Evolutionary conservation across 2,888 invertebrate genomes (phyloP).

Genomic region (Acleris emargana): DNA sequence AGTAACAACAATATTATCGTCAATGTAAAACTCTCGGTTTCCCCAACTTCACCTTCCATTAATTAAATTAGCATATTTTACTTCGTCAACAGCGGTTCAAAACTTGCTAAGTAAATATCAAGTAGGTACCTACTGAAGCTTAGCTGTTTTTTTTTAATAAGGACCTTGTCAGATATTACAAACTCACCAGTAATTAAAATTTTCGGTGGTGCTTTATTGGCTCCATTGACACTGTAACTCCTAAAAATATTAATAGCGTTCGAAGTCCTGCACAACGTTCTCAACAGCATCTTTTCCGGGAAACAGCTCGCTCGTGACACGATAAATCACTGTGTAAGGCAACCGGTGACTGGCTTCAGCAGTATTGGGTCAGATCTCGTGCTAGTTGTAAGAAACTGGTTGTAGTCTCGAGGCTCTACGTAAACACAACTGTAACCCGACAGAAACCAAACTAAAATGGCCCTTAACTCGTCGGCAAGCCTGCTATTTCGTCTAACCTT

Average conservation of each 20-base stretch:
- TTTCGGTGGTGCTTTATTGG: slow-evolving; percentile 69
- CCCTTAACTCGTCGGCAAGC: slow-evolving; percentile 44
- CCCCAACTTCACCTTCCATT: no score
- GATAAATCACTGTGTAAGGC: slow-evolving; percentile 60
- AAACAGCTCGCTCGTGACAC: slow-evolving; percentile 46
- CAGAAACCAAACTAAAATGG: slow-evolving; percentile 42
- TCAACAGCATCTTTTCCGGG: slow-evolving; percentile 57
- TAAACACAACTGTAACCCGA: slow-evolving; percentile 32
- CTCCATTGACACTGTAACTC: slow-evolving; percentile 56
- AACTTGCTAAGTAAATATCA: no score
- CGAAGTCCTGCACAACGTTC: slow-evolving; percentile 56
- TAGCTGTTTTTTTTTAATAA: no score
- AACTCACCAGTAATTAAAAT: slow-evolving; percentile 84
- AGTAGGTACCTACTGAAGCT: no score
- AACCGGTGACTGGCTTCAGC: slow-evolving; percentile 58
- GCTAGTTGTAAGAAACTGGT: slow-evolving; percentile 61
- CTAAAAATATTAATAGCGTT: slow-evolving; percentile 53
- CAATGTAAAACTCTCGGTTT: no score
- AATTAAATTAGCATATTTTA: no score
- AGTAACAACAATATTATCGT: no score
- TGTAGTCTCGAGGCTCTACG: slow-evolving; percentile 42
- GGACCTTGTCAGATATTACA: background rate
- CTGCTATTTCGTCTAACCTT: slow-evolving; percentile 31
- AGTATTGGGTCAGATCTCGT: slow-evolving; percentile 46
- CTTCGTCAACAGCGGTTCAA: no score